Percentiles rank a stretch among this genome's conserved stretches.
Evolutionary conservation across 2,797 vertebrate species (phyloP).

Genomic region (Notoglanidium macrostoma): DNA sequence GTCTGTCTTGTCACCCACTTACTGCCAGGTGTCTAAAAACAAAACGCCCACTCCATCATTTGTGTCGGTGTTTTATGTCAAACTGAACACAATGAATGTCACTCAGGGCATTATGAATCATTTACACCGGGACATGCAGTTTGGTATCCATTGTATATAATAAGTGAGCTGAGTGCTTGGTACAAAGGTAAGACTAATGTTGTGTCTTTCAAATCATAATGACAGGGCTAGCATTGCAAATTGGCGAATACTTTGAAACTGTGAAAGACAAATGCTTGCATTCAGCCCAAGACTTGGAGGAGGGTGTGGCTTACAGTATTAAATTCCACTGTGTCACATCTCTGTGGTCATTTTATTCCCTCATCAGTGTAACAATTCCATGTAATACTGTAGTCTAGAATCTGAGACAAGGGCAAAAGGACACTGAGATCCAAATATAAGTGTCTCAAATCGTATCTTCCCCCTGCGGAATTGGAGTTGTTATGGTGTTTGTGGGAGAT

Average conservation of each 20-base stretch:
- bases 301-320: constrained; percentile 3
- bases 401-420: constrained; percentile 30
- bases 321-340: constrained; percentile 1
- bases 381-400: constrained; percentile 11
- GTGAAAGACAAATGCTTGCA: neutral
- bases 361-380: constrained; percentile 15
- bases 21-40: constrained; percentile 57
- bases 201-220: constrained; percentile 12
- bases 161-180: constrained; percentile 40
- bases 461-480: constrained; percentile 66
- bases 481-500: constrained; percentile 61
- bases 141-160: constrained; percentile 61
- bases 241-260: neutral
- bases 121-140: constrained; percentile 69
- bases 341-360: neutral
- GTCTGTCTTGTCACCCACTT: constrained; percentile 63
- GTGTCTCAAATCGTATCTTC: constrained; percentile 56
- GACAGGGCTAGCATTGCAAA: neutral
- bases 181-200: constrained; percentile 68
- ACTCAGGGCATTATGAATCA: constrained; percentile 63
- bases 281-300: neutral
- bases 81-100: constrained; percentile 67
- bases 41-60: constrained; percentile 62
- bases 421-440: constrained; percentile 64
- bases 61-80: constrained; percentile 72